Evolutionary conservation across 1,140 invertebrate species (phyloP).

Genomic region (Hypsibius dujardini): DNA sequence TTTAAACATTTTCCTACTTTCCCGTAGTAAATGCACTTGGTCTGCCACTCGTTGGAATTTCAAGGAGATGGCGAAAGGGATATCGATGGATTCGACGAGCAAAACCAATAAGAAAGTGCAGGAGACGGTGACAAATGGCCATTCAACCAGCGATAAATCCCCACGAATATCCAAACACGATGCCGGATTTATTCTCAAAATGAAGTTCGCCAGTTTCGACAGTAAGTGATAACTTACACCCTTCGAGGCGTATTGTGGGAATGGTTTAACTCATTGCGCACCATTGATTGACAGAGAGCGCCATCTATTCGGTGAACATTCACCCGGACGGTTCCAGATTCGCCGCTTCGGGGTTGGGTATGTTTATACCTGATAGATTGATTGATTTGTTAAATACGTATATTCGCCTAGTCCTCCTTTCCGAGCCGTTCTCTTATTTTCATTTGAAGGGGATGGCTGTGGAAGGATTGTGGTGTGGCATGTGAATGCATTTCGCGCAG

Average conservation of each 20-base stretch:
- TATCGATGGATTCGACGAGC: too few relatives aligned
- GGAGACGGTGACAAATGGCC: too few relatives aligned
- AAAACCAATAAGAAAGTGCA: too few relatives aligned
- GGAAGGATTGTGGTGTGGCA: conserved; percentile 28
- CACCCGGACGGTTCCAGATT: conserved; percentile 82
- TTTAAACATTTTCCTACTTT: too few relatives aligned
- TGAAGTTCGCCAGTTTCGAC: not conserved
- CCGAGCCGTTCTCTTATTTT: not conserved
- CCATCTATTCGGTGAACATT: conserved; percentile 91
- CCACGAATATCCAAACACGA: not conserved
- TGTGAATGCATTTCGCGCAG: conserved; percentile 40
- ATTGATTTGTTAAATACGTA: too few relatives aligned
- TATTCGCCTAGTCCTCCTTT: too few relatives aligned
- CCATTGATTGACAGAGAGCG: conserved; percentile 49
- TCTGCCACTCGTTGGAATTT: too few relatives aligned
- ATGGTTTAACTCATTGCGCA: not conserved
- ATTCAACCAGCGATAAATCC: too few relatives aligned
- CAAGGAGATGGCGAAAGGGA: too few relatives aligned
- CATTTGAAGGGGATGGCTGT: conserved; percentile 30
- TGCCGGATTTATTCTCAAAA: not conserved
- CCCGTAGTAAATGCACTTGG: too few relatives aligned
- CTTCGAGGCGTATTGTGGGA: not conserved
- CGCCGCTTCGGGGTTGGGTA: conserved; percentile 30
- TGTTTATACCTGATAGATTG: not conserved
- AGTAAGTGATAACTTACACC: not conserved